Conservation (phyloP, 2,797 vertebrate genomes). For the Spheniscus humboldti region DNA sequence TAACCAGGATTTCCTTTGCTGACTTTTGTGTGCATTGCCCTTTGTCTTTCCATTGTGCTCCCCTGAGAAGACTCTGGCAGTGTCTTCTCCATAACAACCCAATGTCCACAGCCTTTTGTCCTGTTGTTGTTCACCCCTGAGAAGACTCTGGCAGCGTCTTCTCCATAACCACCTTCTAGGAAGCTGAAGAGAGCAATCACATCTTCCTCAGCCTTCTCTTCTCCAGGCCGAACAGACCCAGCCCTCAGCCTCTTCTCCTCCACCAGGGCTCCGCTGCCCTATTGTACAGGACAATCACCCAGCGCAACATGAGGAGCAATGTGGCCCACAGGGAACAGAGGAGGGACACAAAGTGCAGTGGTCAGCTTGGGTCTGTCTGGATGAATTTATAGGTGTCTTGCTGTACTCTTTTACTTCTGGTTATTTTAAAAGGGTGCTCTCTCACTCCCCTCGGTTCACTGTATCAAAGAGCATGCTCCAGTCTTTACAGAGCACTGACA, state of each 20-base stretch:
- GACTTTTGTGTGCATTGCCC: background rate
- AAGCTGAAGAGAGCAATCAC: background rate
- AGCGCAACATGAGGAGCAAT: background rate
- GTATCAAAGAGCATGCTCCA: background rate
- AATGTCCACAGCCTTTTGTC: too few relatives aligned
- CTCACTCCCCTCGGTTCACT: background rate
- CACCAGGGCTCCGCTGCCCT: accelerated
- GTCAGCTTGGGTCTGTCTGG: background rate
- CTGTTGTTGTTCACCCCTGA: background rate
- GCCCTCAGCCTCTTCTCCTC: background rate
- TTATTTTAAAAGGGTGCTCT: background rate
- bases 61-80: background rate
- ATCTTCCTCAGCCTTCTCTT: background rate
- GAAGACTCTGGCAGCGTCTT: background rate
- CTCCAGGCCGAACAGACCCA: background rate
- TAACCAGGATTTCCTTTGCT: background rate
- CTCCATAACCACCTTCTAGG: background rate
- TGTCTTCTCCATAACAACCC: background rate
- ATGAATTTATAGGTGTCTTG: background rate
- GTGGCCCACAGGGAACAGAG: background rate
- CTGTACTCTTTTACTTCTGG: background rate
- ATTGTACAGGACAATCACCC: background rate
- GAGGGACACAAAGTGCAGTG: background rate
- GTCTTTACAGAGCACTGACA: background rate
- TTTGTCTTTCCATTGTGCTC: background rate